phyloP scores from a whole-genome alignment of 2,113 vertebrate species.

The Natator depressus region DNA sequence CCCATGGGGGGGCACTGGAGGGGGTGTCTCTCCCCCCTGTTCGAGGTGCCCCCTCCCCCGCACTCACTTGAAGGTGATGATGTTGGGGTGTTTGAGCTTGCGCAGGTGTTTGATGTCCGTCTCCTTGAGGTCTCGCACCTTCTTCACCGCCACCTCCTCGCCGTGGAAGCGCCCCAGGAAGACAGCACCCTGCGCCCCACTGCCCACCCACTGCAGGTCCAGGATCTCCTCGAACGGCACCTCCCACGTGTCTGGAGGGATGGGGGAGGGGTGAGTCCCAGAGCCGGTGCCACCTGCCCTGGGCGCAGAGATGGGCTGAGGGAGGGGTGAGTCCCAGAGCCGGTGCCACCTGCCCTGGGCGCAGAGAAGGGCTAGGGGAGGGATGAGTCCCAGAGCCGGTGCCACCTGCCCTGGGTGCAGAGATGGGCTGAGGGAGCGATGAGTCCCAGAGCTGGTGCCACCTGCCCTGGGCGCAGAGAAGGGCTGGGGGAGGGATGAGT shows the following conservation, averaged over 20 bases:
- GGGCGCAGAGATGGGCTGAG: too few relatives aligned
- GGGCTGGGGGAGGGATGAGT: background rate
- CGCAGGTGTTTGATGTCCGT: conserved; percentile 97
- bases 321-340: too few relatives aligned
- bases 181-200: conserved; percentile 95
- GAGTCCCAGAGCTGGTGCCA: too few relatives aligned
- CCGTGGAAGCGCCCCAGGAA: conserved; percentile 95
- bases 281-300: rapidly evolving
- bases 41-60: too few relatives aligned
- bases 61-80: conserved; percentile 98
- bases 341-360: too few relatives aligned
- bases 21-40: background rate
- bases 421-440: too few relatives aligned
- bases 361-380: background rate
- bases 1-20: background rate
- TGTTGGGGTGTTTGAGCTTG: conserved; percentile 98
- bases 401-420: background rate
- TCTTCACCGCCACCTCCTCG: conserved; percentile 97
- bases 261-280: background rate
- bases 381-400: rapidly evolving
- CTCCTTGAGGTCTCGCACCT: conserved; percentile 96
- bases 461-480: too few relatives aligned
- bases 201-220: conserved; percentile 98
- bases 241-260: conserved; percentile 87
- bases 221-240: conserved; percentile 98